Evolutionary conservation across 2,113 vertebrate genomes (phyloP).

Genomic region (Etheostoma cragini): DNA sequence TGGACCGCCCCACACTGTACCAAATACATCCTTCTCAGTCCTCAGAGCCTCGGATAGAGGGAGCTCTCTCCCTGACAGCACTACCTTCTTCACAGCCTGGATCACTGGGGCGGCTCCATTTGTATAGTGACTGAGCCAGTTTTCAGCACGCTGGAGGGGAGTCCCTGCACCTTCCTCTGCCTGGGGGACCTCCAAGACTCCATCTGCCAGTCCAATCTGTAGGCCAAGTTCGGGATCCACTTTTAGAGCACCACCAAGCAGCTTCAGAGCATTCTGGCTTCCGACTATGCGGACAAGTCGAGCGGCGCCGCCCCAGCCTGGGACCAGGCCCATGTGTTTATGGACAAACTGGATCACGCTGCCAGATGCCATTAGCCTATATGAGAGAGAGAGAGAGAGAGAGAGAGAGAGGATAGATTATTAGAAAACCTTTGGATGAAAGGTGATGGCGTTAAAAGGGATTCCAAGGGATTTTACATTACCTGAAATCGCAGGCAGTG

Average conservation of each 20-base stretch:
- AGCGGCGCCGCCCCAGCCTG: conserved; percentile 93
- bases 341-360: conserved; percentile 96
- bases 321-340: conserved; percentile 94
- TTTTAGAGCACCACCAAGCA: conserved; percentile 84
- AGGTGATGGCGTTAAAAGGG: background rate
- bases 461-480: background rate
- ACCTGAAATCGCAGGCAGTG: conserved; percentile 98
- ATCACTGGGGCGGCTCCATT: conserved; percentile 86
- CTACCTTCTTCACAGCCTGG: conserved; percentile 88
- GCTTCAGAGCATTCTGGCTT: conserved; percentile 85
- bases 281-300: conserved; percentile 88
- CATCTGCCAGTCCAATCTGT: conserved; percentile 87
- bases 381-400: conserved; percentile 18
- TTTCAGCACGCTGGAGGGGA: conserved; percentile 78
- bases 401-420: conserved; percentile 11
- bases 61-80: conserved; percentile 88
- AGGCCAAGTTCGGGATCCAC: conserved; percentile 83
- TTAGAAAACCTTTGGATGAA: background rate
- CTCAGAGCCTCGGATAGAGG: conserved; percentile 88
- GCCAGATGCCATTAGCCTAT: conserved; percentile 90
- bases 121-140: conserved; percentile 86
- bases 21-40: conserved; percentile 89
- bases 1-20: conserved; percentile 92
- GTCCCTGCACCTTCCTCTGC: conserved; percentile 45
- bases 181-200: conserved; percentile 71